Conservation (phyloP, 2,888 invertebrate genomes). For the Iselma pallidipennis region DNA sequence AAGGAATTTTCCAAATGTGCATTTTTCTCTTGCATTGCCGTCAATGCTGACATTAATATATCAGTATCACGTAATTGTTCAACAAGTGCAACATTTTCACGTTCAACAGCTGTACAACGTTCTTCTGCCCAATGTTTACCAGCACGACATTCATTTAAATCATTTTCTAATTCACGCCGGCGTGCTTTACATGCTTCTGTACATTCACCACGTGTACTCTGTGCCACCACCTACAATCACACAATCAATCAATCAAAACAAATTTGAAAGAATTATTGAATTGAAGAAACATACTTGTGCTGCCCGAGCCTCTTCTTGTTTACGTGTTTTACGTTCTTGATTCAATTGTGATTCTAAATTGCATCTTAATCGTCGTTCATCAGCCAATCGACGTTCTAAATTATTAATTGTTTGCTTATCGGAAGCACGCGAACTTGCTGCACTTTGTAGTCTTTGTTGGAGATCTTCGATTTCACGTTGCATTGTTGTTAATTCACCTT, state of each 20-base stretch:
- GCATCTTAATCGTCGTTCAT: constrained; percentile 79
- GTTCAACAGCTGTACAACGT: constrained; percentile 59
- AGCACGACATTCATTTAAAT: constrained; percentile 62
- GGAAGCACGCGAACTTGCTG: constrained; percentile 71
- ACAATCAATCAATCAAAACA: background rate
- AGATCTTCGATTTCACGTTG: constrained; percentile 87
- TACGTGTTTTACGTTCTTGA: constrained; percentile 74
- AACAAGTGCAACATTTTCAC: constrained; percentile 56
- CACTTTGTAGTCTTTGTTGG: constrained; percentile 79
- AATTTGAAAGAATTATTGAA: background rate
- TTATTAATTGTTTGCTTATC: constrained; percentile 77
- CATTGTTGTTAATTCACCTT: constrained; percentile 74
- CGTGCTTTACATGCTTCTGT: constrained; percentile 56
- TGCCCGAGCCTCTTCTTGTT: constrained; percentile 56
- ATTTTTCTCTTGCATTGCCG: constrained; percentile 88
- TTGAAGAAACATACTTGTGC: constrained; percentile 42
- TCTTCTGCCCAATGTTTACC: constrained; percentile 66
- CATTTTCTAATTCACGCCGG: constrained; percentile 65
- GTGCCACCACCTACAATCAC: constrained; percentile 44
- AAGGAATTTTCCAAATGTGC: constrained; percentile 90
- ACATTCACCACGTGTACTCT: constrained; percentile 52
- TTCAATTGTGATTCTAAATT: constrained; percentile 74
- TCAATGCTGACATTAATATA: constrained; percentile 77
- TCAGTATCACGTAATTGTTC: constrained; percentile 67
- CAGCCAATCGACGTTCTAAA: constrained; percentile 81